Conservation (phyloP, 2,797 vertebrate species). For the Mareca strepera region DNA sequence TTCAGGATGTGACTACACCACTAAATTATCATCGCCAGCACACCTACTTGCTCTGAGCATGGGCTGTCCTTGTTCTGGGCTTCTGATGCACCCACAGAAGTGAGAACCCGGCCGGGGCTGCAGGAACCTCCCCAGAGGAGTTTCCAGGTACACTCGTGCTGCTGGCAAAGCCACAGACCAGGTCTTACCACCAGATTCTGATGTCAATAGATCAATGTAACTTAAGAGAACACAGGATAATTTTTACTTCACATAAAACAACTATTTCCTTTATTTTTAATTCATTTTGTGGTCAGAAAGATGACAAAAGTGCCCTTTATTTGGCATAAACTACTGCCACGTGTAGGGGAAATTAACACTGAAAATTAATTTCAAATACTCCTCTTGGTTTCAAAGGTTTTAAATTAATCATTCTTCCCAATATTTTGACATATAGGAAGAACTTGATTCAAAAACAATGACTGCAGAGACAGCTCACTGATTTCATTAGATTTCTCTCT, state of each 20-base stretch:
- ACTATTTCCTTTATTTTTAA: not conserved
- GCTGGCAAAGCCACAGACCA: not conserved
- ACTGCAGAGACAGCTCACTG: not conserved
- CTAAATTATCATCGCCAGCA: rapidly evolving
- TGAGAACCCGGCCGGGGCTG: not conserved
- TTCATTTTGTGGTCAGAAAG: not conserved
- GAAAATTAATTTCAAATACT: not conserved
- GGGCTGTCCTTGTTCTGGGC: not conserved
- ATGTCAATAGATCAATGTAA: not conserved
- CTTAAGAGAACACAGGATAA: not conserved
- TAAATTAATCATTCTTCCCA: not conserved
- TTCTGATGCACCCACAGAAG: not conserved
- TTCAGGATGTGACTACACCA: not conserved
- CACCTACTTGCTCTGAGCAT: not conserved
- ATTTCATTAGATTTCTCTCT: not conserved
- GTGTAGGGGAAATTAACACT: not conserved
- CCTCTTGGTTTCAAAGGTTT: not conserved
- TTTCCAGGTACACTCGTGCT: not conserved
- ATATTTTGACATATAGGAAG: not conserved
- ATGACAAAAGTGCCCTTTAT: not conserved
- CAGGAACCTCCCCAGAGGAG: not conserved
- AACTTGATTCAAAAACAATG: not conserved
- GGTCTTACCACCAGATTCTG: not conserved
- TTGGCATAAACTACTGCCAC: not conserved
- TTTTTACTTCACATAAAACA: not conserved